Base-by-base conservation (phyloP, 1,140 invertebrate genomes). In the Drosophila pseudoobscura region DNA sequence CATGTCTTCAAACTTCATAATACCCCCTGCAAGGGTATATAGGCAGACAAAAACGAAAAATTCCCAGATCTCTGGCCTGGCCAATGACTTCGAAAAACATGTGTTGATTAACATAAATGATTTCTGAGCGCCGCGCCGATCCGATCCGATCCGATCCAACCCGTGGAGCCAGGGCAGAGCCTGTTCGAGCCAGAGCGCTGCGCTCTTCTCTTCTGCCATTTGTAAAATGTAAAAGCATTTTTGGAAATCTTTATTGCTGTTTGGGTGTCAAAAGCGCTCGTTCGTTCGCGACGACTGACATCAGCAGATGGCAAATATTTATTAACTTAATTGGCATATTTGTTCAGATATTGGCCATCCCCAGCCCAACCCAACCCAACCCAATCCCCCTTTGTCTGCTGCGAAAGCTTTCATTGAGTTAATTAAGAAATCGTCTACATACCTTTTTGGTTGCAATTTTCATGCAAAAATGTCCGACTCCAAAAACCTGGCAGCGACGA, bases 41-140 rank as follows among this genome's bases (percentile, higher is more conserved):
- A 57, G n/a, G 52, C 58, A 43, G 29, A 29, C 39, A 59, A 41
- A 50, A 59, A 50, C 54, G 29, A 65, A 41, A 69, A 61, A 80
- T 64, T 66, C 71, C 71, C 71, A 55, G 41, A 49, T 56, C 57
- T 69, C 73, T 55, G 63, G 43, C 59, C 53, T 79, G 85, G 83
- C 83, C 83, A 88, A 88, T 88, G 83, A 88, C 83, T 88, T 63
- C 71, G 55, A 87, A 70, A 74, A 83, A 83, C 83, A 83, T 83
- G 79, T 83, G 75, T 88, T 79, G 83, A 88, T 88, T 88, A 88
- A 88, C 83, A 88, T 88, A 88, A 88, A 88, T 83, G 79, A 88
- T 88, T 88, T 87, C 73, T 64, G 74, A 68, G 64, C 66, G 73
- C 57, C 59, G 41, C 9, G 9, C 11, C 35, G 9, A 3, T 2